These are phyloP conservation scores for Phenganax marumi DNA, from an alignment of 92 coral and sea anemone species.

Conservation along the genomic window DNA sequence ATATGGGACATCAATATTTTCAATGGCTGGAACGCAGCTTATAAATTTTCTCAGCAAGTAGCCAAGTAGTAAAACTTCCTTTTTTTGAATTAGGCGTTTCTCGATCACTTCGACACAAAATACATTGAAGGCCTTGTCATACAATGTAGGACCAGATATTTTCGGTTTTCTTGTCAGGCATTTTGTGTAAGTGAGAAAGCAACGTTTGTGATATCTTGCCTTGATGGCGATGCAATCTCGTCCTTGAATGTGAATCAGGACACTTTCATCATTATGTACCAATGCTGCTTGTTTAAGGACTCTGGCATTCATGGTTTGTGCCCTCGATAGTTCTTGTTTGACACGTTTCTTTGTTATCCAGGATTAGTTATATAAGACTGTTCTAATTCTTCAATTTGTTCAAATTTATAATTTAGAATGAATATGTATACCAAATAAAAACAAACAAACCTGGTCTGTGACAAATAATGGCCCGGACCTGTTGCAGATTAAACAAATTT, in stretches of 20 bases:
- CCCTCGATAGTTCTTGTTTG: neutral
- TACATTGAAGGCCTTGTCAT: too few relatives aligned
- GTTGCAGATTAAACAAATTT: conserved; percentile 16
- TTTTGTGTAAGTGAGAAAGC: too few relatives aligned
- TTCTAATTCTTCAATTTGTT: neutral
- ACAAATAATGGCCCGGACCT: neutral
- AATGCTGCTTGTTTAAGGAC: neutral
- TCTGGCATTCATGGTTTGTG: conserved; percentile 18
- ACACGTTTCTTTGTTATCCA: conserved; percentile 1
- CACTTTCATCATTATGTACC: too few relatives aligned
- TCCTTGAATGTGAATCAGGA: too few relatives aligned
- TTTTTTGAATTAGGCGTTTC: neutral
- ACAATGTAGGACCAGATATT: too few relatives aligned
- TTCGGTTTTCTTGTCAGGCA: too few relatives aligned
- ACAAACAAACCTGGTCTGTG: neutral
- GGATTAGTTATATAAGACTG: neutral
- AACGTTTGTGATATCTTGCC: conserved; percentile 11
- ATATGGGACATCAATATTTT: too few relatives aligned
- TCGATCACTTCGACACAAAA: too few relatives aligned
- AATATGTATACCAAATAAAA: neutral
- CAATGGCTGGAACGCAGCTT: too few relatives aligned
- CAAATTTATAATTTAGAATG: neutral
- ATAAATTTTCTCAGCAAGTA: too few relatives aligned
- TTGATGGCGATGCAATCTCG: conserved; percentile 11
- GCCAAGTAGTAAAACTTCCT: too few relatives aligned